phyloP scores from a whole-genome alignment of 2,113 vertebrate genomes.

The Psilopsiagon aymara region DNA sequence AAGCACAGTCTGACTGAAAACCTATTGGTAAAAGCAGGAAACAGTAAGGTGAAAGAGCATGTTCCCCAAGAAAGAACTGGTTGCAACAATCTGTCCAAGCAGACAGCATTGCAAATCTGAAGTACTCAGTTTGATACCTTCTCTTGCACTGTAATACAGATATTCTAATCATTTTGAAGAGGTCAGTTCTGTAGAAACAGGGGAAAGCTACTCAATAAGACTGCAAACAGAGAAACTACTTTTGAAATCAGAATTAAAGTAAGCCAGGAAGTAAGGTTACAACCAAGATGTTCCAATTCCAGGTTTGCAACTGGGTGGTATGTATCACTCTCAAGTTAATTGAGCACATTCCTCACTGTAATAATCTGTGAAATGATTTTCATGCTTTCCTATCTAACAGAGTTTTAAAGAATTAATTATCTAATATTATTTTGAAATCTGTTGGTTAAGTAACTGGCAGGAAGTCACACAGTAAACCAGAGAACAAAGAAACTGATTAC shows the following conservation, averaged over 20 bases:
- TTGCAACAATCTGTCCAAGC: not conserved
- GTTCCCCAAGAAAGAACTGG: not conserved
- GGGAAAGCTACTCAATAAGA: not conserved
- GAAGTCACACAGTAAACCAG: not conserved
- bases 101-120: not conserved
- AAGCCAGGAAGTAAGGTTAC: not conserved
- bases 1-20: not conserved
- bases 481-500: not conserved
- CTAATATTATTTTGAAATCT: not conserved
- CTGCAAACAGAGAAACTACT: not conserved
- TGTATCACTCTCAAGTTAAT: not conserved
- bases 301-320: not conserved
- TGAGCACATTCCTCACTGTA: not conserved
- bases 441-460: not conserved
- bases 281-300: not conserved
- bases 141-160: not conserved
- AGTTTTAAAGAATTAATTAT: not conserved
- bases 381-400: not conserved
- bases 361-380: not conserved
- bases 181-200: not conserved
- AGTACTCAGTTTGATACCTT: not conserved
- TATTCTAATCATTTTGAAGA: not conserved
- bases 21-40: not conserved
- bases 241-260: not conserved
- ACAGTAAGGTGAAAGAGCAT: not conserved